A percentile compares a stretch with the other conserved stretches of the same genome.
phyloP scores from a whole-genome alignment of 1,140 invertebrate genomes.

The Drosophila sechellia region DNA sequence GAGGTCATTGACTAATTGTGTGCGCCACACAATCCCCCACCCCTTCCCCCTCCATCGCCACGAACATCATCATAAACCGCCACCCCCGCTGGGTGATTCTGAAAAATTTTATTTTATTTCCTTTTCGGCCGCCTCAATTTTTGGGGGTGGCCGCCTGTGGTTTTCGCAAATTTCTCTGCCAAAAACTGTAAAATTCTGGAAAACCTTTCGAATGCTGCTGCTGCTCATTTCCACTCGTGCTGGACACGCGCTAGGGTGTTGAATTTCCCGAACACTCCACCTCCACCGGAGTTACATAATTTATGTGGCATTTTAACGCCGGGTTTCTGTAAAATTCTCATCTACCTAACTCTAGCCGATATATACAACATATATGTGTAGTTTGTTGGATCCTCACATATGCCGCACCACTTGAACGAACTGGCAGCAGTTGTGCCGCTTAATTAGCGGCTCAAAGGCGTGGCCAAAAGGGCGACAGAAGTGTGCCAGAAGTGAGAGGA shows the following conservation, averaged over 20 bases:
- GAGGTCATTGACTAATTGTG: constrained; percentile 82
- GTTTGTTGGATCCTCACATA: constrained; percentile 47
- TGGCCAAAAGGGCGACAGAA: constrained; percentile 45
- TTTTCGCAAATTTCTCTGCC: constrained; percentile 60
- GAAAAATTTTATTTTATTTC: constrained; percentile 46
- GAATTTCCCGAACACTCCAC: constrained; percentile 16
- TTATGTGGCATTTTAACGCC: constrained; percentile 79
- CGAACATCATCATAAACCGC: constrained; percentile 9
- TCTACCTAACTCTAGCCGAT: constrained; percentile 32
- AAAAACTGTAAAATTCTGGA: constrained; percentile 60
- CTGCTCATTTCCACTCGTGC: constrained; percentile 52
- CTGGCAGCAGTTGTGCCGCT: constrained; percentile 52
- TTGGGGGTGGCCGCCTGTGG: constrained; percentile 40
- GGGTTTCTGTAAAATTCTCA: constrained; percentile 56
- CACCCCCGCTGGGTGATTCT: constrained; percentile 57
- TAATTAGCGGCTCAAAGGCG: constrained; percentile 63
- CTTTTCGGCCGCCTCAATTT: neutral
- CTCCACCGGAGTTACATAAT: constrained; percentile 53
- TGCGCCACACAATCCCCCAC: constrained; percentile 33
- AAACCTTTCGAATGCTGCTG: constrained; percentile 45
- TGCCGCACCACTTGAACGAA: constrained; percentile 62
- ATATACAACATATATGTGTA: neutral
- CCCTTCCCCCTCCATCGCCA: neutral
- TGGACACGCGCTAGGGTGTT: constrained; percentile 55
- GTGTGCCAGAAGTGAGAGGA: constrained; percentile 57